Base-by-base conservation (phyloP, 2,888 invertebrate species). In the Acanthopleura granulata region DNA sequence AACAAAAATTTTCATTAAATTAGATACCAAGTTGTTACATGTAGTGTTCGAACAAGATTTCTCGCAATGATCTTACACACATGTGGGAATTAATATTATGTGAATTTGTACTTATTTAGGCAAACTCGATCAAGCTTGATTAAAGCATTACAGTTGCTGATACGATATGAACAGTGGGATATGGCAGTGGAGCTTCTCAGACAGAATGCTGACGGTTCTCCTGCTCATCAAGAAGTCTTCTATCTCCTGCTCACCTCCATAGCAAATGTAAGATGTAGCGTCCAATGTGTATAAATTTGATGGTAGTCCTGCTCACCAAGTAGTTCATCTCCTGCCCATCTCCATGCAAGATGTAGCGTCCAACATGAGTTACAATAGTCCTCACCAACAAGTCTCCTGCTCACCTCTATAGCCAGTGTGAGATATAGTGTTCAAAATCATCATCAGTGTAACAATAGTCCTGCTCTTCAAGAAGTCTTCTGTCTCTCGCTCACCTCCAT, bases 151-250 rank as follows among this genome's bases (percentile, higher is more conserved):
- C 57, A 30, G 62, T 62, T 61, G 29, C 30, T 73, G 22, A 11
- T 73, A 57, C n/a, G 40, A 73, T 40, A 73, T 49, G 16, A 62
- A 29, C 57, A 73, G 29, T 73, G 73, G 73, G 62, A 73, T 25
- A 18, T 4, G 18, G 61, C 62, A 62, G 29, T 73, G 18, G 18
- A 22, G 30, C 29, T 73, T n/a, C 62, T 73, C 29, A 14, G 61
- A 73, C 61, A 73, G 22, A 61, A 73, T 27, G 66, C 66, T 66
- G 25, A 66, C 14, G 25, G 25, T 25, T 6, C 25, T 16, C 29
- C 66, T 16, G 22, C 29, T 16, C 66, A 66, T 14, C 66, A 66
- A 27, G 25, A 66, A 66, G 25, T 66, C 25, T 66, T 66, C 29
- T 66, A 27, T 27, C 18, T 66, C 25, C 27, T 66, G 29, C 29